These are phyloP conservation scores for Trilocha varians DNA, from an alignment of 2,888 invertebrate genomes.

Conservation along the genomic window DNA sequence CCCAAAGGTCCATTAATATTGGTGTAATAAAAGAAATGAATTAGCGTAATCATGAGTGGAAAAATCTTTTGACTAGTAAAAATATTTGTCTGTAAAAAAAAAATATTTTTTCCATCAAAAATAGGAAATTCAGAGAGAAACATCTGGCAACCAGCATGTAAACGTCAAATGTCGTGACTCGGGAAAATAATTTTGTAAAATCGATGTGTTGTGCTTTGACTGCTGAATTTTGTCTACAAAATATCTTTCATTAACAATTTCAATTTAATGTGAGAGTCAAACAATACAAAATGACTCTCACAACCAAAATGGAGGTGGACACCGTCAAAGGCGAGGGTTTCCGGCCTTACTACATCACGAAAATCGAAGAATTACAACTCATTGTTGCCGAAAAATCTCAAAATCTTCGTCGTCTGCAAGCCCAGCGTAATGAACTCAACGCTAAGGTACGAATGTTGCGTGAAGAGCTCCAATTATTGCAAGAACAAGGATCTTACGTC, in stretches of 20 bases:
- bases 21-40: no score
- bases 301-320: slow-evolving; percentile 81
- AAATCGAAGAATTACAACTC: slow-evolving; percentile 97
- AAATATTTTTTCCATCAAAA: no score
- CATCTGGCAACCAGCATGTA: no score
- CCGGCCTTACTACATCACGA: slow-evolving; percentile 96
- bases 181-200: neutral
- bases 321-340: slow-evolving; percentile 87
- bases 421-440: slow-evolving; percentile 98
- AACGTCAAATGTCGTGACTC: neutral
- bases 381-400: slow-evolving; percentile 98
- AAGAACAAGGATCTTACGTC: slow-evolving; percentile 99
- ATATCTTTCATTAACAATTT: slow-evolving; percentile 6
- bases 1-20: no score
- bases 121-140: no score
- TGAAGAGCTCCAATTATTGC: slow-evolving; percentile 95
- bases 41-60: no score
- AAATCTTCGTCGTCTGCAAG: slow-evolving; percentile 96
- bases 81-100: no score
- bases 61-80: no score
- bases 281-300: slow-evolving; percentile 49
- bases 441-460: slow-evolving; percentile 98
- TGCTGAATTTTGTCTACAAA: slow-evolving; percentile 4
- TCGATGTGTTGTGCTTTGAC: no score
- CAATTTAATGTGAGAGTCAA: slow-evolving; percentile 21